Percentiles rank a stretch among this genome's conserved stretches.
These are phyloP conservation scores for Campoplex capitator DNA, from an alignment of 2,888 invertebrate species.

Conservation along the genomic window DNA sequence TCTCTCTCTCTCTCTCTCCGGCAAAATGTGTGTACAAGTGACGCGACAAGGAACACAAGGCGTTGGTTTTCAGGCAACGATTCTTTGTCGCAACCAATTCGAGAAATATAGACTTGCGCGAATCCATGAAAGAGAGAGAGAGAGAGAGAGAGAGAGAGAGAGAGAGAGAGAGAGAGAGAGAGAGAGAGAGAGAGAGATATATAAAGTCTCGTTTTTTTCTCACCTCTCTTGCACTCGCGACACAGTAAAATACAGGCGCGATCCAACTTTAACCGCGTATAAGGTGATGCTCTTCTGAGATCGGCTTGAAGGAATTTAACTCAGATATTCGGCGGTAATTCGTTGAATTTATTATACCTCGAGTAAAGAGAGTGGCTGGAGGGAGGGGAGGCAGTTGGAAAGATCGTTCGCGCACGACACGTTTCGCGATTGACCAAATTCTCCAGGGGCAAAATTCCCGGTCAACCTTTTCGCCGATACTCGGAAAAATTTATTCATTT, in stretches of 20 bases:
- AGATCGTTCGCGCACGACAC: constrained; percentile 24
- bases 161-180: background rate
- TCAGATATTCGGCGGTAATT: constrained; percentile 67
- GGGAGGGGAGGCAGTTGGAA: background rate
- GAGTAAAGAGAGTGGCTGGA: background rate
- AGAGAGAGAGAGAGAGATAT: background rate
- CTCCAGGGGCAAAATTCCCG: constrained; percentile 20
- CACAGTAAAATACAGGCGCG: constrained; percentile 23
- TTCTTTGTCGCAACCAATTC: constrained; percentile 64
- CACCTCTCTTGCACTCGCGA: constrained; percentile 35
- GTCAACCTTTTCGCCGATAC: constrained; percentile 35
- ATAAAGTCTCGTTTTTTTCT: constrained; percentile 61
- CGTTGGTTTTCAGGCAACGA: constrained; percentile 58
- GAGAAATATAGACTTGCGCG: constrained; percentile 30
- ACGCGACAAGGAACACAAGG: constrained; percentile 55
- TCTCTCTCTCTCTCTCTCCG: constrained; percentile 45
- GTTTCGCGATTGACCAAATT: constrained; percentile 41
- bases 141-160: constrained; percentile 9
- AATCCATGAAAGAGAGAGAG: background rate
- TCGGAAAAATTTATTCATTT: constrained; percentile 40
- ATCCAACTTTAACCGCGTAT: constrained; percentile 47
- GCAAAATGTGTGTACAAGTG: constrained; percentile 24
- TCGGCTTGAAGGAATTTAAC: constrained; percentile 65
- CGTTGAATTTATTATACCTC: constrained; percentile 64
- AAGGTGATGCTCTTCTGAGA: constrained; percentile 62